Evolutionary conservation across 2,113 vertebrate species (phyloP).

Genomic region (Pithys albifrons): DNA sequence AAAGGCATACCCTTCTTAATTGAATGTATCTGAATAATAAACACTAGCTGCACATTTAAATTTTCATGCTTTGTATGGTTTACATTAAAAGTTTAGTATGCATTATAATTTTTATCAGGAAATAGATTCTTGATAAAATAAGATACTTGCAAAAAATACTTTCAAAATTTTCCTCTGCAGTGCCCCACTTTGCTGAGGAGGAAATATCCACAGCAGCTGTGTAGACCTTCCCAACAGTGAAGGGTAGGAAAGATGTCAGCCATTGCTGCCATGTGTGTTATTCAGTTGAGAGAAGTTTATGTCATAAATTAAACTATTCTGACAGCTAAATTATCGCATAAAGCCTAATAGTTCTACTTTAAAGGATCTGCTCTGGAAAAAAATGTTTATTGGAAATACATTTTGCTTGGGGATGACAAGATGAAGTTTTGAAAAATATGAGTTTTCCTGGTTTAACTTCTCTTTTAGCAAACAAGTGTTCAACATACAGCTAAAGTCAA

Average conservation of each 20-base stretch:
- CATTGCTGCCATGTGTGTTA: background rate
- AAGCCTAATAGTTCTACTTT: background rate
- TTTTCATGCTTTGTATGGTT: background rate
- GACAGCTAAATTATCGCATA: constrained; percentile 14
- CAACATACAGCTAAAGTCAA: background rate
- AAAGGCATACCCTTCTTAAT: background rate
- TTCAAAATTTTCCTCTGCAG: background rate
- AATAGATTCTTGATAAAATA: background rate
- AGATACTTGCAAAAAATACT: background rate
- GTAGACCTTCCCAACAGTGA: background rate
- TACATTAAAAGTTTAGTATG: background rate
- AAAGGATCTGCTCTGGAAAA: constrained; percentile 5
- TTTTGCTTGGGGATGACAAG: background rate
- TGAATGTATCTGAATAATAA: background rate
- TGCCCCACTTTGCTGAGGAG: background rate
- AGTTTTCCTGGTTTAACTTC: background rate
- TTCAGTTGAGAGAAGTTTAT: background rate
- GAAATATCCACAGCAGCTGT: background rate
- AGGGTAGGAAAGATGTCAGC: background rate
- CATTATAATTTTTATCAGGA: background rate
- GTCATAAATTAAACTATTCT: constrained; percentile 21
- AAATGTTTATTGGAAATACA: background rate
- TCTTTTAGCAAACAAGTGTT: background rate
- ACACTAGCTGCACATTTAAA: background rate
- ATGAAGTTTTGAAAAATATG: constrained; percentile 32